Base-by-base conservation (phyloP, 2,888 invertebrate species). In the Leucophora obtusa region DNA sequence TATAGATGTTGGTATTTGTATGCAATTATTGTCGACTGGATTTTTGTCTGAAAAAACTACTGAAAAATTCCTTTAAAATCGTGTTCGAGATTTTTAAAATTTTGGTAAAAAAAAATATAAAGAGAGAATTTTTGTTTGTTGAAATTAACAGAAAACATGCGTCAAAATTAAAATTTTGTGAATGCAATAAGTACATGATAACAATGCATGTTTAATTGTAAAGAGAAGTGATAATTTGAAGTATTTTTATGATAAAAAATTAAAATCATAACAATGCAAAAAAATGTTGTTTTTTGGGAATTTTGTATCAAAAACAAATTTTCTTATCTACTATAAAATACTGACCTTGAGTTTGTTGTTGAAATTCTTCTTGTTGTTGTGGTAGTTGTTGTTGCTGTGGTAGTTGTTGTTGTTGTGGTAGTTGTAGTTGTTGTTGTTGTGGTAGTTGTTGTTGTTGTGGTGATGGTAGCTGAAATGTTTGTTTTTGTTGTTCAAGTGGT, bases 1-100 rank as follows among this genome's bases (percentile, higher is more conserved):
- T 89, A 90, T 87, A 91, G 92, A 88, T 87, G 90, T 89, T 89
- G 90, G 90, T 87, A 90, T 88, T 86, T 87, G 87, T 87, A 89
- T 86, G 81, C 79, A 82, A 72, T 74, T 77, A 85, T 83, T 84
- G 85, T 85, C 85, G 73, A 70, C 73, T 59, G 81, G 81, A 84
- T 86, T 86, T 85, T 87, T 87, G 89, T 89, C 90, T 90, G 91
- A 90, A 90, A 90, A 89, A 90, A 90, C 90, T 90, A 90, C 88
- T 90, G 88, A 90, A 90, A 74, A 81, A 77, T 77, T 77, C 88
- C 87, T 87, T 88, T 88, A 88, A 89, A 87, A 88, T 89, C 88
- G 86, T 85, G 76, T 76, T 83, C 82, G 73, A 50, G 73, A 65
- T 62, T 63, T 47, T 69, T 28, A 69, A 63, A 51, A 43, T 58